Evolutionary conservation across 2,888 invertebrate species (phyloP).

Genomic region (Bellardia bayeri): DNA sequence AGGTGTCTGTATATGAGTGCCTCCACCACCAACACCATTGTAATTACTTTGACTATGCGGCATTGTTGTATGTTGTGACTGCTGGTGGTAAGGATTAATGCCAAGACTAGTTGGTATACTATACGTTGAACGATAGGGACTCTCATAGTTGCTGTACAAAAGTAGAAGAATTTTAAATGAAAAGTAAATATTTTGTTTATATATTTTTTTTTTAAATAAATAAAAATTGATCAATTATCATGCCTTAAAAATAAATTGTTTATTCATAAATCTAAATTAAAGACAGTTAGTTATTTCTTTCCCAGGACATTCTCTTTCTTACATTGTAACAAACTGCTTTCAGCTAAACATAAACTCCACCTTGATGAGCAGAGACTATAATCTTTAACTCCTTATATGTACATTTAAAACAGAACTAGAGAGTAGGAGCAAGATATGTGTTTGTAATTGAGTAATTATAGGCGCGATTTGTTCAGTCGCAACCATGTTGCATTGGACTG

Average conservation of each 20-base stretch:
- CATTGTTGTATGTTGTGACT: slow-evolving; percentile 75
- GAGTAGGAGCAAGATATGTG: slow-evolving; percentile 47
- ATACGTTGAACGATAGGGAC: slow-evolving; percentile 85
- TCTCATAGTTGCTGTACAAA: slow-evolving; percentile 83
- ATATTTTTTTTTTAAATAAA: slow-evolving; percentile 29
- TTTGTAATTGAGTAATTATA: slow-evolving; percentile 73
- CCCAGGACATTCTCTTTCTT: neutral
- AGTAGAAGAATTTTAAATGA: neutral
- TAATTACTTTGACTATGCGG: slow-evolving; percentile 80
- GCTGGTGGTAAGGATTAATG: slow-evolving; percentile 82
- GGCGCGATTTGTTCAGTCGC: slow-evolving; percentile 58
- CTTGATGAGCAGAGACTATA: slow-evolving; percentile 37
- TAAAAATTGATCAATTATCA: slow-evolving; percentile 76
- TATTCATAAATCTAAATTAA: slow-evolving; percentile 72
- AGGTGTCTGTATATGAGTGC: slow-evolving; percentile 84
- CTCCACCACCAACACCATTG: slow-evolving; percentile 76
- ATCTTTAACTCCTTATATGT: slow-evolving; percentile 35
- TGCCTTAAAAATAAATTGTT: slow-evolving; percentile 82
- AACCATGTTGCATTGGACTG: slow-evolving; percentile 26
- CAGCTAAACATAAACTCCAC: slow-evolving; percentile 17
- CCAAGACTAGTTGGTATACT: slow-evolving; percentile 85
- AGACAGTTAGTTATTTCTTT: slow-evolving; percentile 37
- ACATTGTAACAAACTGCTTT: slow-evolving; percentile 9
- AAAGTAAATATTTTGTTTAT: slow-evolving; percentile 19
- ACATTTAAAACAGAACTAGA: slow-evolving; percentile 35